Evolutionary conservation across 2,888 invertebrate species (phyloP), one percentile per base, ranked within the genome.

Genomic region (Xestoiulus laeticollis): DNA sequence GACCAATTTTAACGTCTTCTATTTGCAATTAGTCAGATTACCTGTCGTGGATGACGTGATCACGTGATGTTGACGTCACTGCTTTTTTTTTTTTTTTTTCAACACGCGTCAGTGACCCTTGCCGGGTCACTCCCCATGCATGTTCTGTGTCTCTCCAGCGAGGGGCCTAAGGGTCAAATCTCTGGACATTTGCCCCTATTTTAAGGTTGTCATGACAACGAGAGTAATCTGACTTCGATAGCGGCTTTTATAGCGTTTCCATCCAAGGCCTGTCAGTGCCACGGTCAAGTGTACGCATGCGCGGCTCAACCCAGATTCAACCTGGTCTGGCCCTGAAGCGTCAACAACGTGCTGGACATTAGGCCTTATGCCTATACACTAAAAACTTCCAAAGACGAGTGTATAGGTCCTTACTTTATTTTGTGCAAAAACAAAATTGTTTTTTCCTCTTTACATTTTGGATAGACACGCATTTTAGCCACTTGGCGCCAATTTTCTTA

Each of bases 141-240:
- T 38, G 68, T 68, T 68, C 12, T 12, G 26, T 68, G 26, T 1
- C 68, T 68, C 68, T 68, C 12, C 68, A 12, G 68, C 68, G 12
- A 19, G 68, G 68, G 68, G 48, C 68, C 68, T 68, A 8, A 10
- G 68, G 68, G 68, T 68, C 26, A 68, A 68, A 26, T 68, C 68
- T 68, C 68, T 68, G 68, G 68, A 68, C 68, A 68, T 68, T 68
- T 68, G 26, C n/a, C 68, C 26, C 68, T 68, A 68, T 26, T 68
- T 26, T 26, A 68, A 26, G 26, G 68, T 68, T 68, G 26, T 26
- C 26, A 68, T 68, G 68, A 26, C 14, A 26, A 68, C 68, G 68
- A 68, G 26, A 26, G 68, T 68, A 68, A 68, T 68, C 68, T 68
- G 68, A 26, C 68, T 68, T 68, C n/a, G 68, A 26, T 59, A 59